phyloP scores from a whole-genome alignment of 2,113 vertebrate species.

The Nannospalax galili region DNA sequence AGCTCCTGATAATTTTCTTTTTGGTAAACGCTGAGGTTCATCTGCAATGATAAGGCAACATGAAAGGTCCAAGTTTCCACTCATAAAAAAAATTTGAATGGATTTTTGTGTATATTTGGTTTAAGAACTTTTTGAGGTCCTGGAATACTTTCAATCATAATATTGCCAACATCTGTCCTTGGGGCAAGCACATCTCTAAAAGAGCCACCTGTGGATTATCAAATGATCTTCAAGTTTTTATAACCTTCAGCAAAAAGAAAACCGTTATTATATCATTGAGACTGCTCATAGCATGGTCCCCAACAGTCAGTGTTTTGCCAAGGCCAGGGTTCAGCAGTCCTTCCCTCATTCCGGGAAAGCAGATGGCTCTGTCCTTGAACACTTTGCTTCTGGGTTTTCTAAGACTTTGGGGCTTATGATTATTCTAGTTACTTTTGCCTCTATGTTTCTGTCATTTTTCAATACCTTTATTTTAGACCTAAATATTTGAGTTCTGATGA shows the following conservation, averaged over 20 bases:
- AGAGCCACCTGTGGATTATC: not conserved
- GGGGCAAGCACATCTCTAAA: not conserved
- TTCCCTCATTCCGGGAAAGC: not conserved
- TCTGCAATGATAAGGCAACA: slow-evolving; percentile 3
- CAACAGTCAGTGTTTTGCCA: not conserved
- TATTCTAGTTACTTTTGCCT: not conserved
- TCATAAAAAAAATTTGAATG: not conserved
- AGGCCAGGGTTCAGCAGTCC: not conserved
- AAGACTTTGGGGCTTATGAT: not conserved
- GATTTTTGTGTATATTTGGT: not conserved
- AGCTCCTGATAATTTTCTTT: not conserved
- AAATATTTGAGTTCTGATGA: too few species aligned
- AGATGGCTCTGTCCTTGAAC: not conserved
- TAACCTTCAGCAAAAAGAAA: not conserved
- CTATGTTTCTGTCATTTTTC: not conserved
- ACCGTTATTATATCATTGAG: not conserved
- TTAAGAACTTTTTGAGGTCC: not conserved
- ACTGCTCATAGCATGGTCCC: not conserved
- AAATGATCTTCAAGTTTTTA: not conserved
- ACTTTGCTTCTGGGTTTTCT: not conserved
- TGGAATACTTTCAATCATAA: not conserved
- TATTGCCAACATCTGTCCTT: not conserved
- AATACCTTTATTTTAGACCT: not conserved
- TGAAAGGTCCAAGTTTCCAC: not conserved
- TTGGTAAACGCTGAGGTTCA: not conserved